These are phyloP conservation scores for Gorsachius magnificus DNA, from an alignment of 2,797 vertebrate genomes.

Conservation along the genomic window DNA sequence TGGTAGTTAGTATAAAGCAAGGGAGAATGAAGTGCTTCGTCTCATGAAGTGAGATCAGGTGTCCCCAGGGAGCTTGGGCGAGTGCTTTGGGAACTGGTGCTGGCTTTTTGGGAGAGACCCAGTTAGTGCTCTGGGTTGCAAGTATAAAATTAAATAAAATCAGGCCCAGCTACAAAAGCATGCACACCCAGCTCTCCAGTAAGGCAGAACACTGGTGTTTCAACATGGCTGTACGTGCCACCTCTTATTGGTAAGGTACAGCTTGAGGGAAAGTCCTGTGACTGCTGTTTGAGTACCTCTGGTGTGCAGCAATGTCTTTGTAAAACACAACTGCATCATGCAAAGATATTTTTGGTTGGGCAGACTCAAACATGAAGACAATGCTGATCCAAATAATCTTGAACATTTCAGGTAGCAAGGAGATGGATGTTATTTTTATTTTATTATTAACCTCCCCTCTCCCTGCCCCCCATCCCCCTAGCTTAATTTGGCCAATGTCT, in stretches of 20 bases:
- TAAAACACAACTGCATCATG: neutral
- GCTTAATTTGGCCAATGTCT: neutral
- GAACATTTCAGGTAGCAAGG: neutral
- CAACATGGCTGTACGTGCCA: fast-evolving
- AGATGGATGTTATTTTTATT: neutral
- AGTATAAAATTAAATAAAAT: neutral
- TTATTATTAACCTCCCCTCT: neutral
- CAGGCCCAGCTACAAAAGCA: neutral
- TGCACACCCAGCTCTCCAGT: neutral
- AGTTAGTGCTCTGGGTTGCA: neutral
- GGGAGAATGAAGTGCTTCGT: neutral
- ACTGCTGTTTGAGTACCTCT: neutral
- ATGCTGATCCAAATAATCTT: neutral
- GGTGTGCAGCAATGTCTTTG: neutral
- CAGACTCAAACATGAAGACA: neutral
- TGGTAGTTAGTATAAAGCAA: neutral
- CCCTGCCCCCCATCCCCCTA: neutral
- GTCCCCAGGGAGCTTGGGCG: neutral
- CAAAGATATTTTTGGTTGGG: neutral
- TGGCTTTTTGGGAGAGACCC: neutral
- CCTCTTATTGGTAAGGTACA: neutral
- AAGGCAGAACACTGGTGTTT: neutral
- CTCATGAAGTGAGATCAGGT: neutral
- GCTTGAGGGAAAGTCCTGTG: neutral
- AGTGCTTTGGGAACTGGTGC: neutral